Base-by-base conservation (phyloP, 2,888 invertebrate genomes). In the Diarsia brunnea region DNA sequence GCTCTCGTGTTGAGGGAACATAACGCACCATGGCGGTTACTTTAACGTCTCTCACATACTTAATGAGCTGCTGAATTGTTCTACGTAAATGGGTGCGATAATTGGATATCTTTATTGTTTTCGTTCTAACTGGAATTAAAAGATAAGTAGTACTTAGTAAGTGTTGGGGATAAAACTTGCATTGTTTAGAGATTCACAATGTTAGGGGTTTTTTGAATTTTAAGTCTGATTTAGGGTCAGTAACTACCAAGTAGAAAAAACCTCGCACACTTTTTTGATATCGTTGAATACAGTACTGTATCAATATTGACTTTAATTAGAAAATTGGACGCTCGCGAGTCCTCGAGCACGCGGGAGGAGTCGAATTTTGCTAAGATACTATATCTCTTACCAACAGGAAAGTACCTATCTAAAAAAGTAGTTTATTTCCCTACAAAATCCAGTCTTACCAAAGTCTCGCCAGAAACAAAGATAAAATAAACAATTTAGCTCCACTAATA, bases 41-140 rank as follows among this genome's bases (percentile, higher is more conserved):
- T 93, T 92, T 90, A 91, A 91, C 89, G 91, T 87, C 90, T 91
- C 84, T 90, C 92, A 93, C 92, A 92, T 91, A 90, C 89, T 91
- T 93, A 94, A 94, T 93, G 94, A 93, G 90, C 88, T 90, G 82
- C 87, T 91, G 90, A 92, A 89, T 92, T 90, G 91, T 91, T 92
- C 87, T 89, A 88, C 88, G 65, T 74, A 84, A 86, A 88, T 87
- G 82, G 83, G 81, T 61, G 64, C 82, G 80, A 78, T 90, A 88
- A 89, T 89, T 89, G 82, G 79, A 75, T 78, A 61, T 47, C n/a
- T 66, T 69, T 60, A 66, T 66, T 69, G 45, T 75, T 74, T 69
- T 27, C 24, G 51, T 47, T 78, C 31, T 49, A 66, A 45, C 27
- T 43, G 12, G 51, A 51, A 74, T 60, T 81, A 81, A 60, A 51